Base-by-base conservation (phyloP, 1,140 invertebrate genomes). In the Hyphantria cunea region DNA sequence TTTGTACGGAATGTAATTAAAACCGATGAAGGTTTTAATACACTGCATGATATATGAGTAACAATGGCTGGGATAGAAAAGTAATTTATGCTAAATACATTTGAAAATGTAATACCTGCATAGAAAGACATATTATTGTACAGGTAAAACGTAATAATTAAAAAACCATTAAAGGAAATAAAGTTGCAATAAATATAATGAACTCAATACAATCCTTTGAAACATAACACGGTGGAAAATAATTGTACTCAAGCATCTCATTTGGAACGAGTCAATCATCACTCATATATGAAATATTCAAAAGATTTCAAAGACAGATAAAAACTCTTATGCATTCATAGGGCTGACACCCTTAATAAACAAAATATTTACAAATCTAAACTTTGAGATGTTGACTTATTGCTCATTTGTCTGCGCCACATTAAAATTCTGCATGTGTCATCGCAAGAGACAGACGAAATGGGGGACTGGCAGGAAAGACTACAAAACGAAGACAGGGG, bases 371-470 rank as follows among this genome's bases (percentile, higher is more conserved):
- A 58, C 44, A 48, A 58, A 58, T 58, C 55, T 37, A 33, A 48
- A 58, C 55, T 58, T 56, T 45, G 14, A 13, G 41, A 49, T 53
- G 54, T 65, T 48, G 49, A 65, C 51, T 65, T 52, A 39, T 52
- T 52, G 33, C 32, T 44, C 47, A 45, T 59, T 65, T 66, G 52
- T 64, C 55, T 45, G 52, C 25, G 39, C 47, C 44, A 41, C 54
- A 77, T 77, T 69, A 74, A 74, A 74, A 77, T 77, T 77, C 74
- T 51, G 67, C 72, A 32, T 52, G 67, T 74, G 67, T 72, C 69
- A 54, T 37, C 52, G 51, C 34, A 6, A 54, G 50, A 56, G 64
- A 68, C 50, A 48, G 50, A 8, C 11, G 34, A 25, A 8, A 34
- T 12, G 5, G 8, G 53, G 25, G 10, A 47, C 54, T 44, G 54